Evolutionary conservation across 2,888 invertebrate genomes (phyloP).

Genomic region (Luperina nickerlii): DNA sequence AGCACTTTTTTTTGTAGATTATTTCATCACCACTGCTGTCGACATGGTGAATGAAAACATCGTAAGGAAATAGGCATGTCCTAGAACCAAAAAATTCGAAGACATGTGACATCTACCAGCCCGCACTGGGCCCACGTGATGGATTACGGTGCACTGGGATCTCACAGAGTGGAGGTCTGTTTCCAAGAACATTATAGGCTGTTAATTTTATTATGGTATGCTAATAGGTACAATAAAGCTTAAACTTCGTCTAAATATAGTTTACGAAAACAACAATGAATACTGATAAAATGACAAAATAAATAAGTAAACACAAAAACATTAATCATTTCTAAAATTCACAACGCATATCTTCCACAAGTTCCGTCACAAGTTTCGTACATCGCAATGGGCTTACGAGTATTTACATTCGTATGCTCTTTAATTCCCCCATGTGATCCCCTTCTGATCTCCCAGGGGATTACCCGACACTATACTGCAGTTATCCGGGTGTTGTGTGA

Average conservation of each 20-base stretch:
- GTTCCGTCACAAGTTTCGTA: neutral
- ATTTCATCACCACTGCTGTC: too few species aligned
- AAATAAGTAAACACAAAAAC: neutral
- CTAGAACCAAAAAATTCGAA: too few species aligned
- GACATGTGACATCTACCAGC: too few species aligned
- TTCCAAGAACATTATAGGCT: too few species aligned
- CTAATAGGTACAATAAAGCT: neutral
- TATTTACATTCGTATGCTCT: conserved; percentile 41
- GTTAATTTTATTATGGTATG: neutral
- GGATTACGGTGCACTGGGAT: too few species aligned
- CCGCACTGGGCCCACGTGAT: too few species aligned
- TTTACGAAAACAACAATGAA: neutral
- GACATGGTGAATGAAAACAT: too few species aligned
- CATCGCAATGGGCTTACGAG: conserved; percentile 21
- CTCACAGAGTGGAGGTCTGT: too few species aligned
- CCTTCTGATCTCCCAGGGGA: conserved; percentile 1
- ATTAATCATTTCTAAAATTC: neutral
- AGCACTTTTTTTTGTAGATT: too few species aligned
- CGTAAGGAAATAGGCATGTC: too few species aligned
- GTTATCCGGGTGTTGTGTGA: conserved; percentile 25
- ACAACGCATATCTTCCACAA: conserved; percentile 15
- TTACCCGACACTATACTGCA: conserved; percentile 34
- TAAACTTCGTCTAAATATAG: neutral
- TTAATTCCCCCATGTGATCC: conserved; percentile 33
- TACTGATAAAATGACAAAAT: neutral